Evolutionary conservation across 2,113 vertebrate species (phyloP), one percentile per base, ranked within the genome.

Genomic region (Ageneiosus marmoratus): DNA sequence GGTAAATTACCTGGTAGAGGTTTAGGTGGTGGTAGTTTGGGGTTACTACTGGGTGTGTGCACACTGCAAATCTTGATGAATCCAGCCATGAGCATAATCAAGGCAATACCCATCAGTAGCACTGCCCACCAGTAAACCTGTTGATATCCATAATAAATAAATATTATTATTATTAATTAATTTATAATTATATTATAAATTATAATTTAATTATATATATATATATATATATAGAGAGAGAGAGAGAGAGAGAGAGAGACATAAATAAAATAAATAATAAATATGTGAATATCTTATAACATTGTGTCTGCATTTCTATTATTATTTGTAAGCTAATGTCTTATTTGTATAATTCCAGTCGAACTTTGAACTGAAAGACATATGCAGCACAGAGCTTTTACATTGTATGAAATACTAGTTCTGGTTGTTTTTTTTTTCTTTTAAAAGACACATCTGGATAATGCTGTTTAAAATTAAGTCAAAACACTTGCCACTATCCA

Each of bases 11-110:
- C 98, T 94, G 98, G 97, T 87, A 99, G 96, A 86, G 97, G 98
- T 95, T 99, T 99, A 37, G 97, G 98, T 86, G 97, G 98, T 41
- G 98, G 98, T 80, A 99, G 94, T 94, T 99, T 99, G 89, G 98
- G 98, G 91, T 99, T 99, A 91, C 98, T 99, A 94, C 97, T 99
- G 48, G 98, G 98, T 70, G 98, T 99, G 83, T 99, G 98, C 77
- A 99, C 98, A 86, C 98, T 99, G 90, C 98, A 99, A 92, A 99
- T 99, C 91, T 99, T 99, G 88, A 99, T 99, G 92, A 99, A 99
- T 69, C 97, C 98, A 58, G 98, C 98, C 98, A 99, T 99, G 83
- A 99, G 91, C 97, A 99, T 99, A 91, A 99, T 99, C 88, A 99
- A 93, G 62, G 98, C 98, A 56, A 99, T 98, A 63, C 97, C 98